Evolutionary conservation across 1,140 invertebrate genomes (phyloP), one percentile per base, ranked within the genome.

Genomic region (Ephestia elutella): DNA sequence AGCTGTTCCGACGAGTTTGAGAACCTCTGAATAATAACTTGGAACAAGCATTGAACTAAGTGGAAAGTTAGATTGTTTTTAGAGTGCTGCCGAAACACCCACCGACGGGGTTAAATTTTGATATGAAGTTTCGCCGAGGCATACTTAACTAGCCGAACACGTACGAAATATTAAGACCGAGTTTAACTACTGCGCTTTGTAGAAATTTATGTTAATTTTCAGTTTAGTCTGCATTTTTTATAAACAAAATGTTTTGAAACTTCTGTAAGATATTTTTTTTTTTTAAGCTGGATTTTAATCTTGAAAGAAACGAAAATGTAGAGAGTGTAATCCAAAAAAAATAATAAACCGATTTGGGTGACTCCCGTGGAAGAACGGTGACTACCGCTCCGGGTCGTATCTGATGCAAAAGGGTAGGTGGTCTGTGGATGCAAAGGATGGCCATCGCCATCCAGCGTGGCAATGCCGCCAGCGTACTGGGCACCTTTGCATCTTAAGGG

Each of bases 11-110:
- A 44, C 15, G n/a, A 44, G 38, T 44, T 44, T 44, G 38, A n/a
- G 38, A 44, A 44, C 38, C 38, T 15, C 38, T 44, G 38, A 44
- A 44, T 44, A 44, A 44, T 44, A 44, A 44, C 38, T 44, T 44
- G 13, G 15, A 44, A 17, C 38, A 44, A 44, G 38, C 38, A 44
- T 38, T 38, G 38, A 44, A 15, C 38, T 44, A 44, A 44, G 38
- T 44, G 38, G 38, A 44, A 44, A 44, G 38, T 44, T 44, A 44
- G 38, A 44, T 44, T 44, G 38, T 44, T 44, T 44, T 44, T 44
- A 44, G 38, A 44, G 38, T 44, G 38, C 32, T 35, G 32, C 38
- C n/a, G 38, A 44, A 44, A 44, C 38, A n/a, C 32, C 32, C 32
- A 35, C 38, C 1, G 38, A 5, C 13, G 38, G 15, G 13, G n/a